Conservation (phyloP, 2,113 vertebrate genomes). For the Danionella cerebrum region DNA sequence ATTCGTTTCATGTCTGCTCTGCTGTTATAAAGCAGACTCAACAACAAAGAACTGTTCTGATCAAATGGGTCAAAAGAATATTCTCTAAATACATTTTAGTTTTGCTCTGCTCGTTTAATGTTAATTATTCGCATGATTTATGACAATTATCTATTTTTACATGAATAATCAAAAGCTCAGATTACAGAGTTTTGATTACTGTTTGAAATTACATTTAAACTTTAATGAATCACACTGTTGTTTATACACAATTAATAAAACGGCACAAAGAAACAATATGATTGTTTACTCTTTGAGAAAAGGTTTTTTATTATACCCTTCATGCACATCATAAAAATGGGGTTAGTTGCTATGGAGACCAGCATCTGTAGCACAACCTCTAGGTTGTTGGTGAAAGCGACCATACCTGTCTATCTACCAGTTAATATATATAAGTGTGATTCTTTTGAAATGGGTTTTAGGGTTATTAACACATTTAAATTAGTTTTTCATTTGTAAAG, state of each 20-base stretch:
- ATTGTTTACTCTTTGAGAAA: slow-evolving; percentile 22
- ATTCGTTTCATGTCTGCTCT: no score
- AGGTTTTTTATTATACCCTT: slow-evolving; percentile 54
- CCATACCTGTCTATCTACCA: no score
- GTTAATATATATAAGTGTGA: not conserved
- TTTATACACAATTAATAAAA: not conserved
- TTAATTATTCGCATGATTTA: not conserved
- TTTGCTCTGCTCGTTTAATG: no score
- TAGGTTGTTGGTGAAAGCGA: slow-evolving; percentile 39
- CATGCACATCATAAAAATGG: slow-evolving; percentile 50
- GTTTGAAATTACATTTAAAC: not conserved
- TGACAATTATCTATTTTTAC: not conserved
- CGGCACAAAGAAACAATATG: not conserved
- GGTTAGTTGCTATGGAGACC: slow-evolving; percentile 58
- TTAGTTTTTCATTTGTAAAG: no score
- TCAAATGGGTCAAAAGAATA: no score
- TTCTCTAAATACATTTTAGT: no score
- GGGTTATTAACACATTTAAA: no score
- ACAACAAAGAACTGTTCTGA: no score
- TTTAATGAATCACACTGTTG: not conserved
- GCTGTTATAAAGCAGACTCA: no score
- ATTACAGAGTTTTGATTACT: not conserved
- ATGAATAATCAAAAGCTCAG: not conserved
- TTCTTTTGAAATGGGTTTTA: no score
- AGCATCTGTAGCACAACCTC: slow-evolving; percentile 47